Evolutionary conservation across 2,113 vertebrate genomes (phyloP), one percentile per base, ranked within the genome.

Genomic region (Neomonachus schauinslandi): DNA sequence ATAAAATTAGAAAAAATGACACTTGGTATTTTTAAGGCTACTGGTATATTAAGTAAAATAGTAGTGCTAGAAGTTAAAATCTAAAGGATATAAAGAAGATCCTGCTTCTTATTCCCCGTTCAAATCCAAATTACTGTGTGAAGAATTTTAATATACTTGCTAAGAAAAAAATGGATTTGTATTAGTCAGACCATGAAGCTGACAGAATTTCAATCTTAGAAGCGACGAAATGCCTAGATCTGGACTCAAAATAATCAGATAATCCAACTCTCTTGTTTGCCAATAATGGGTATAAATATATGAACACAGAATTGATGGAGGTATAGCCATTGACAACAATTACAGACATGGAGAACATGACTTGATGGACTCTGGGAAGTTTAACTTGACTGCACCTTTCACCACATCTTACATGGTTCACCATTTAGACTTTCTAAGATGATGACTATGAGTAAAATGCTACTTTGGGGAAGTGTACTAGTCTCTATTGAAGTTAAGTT

Each of bases 101-200:
- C 28, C 21, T 94, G 6, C 26, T 96, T 89, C 21, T 87, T 93
- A 79, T 85, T 71, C 76, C n/a, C 28, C 49, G 95, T 72, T 2
- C 51, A 92, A 89, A 92, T 84, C 14, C 21, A 83, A 91, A 91
- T 69, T 82, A 72, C 0, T 77, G 10, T 53, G 74, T 63, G 19
- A 71, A 71, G 11, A 77, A 92, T 31, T 91, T n/a, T 46, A 97
- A 86, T 84, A 49, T 22, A n/a, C 16, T 63, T 85, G 33, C 21
- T 91, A 88, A 96, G 26, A 80, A 86, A 86, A 81, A 93, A 79
- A 36, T 5, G 11, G 59, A 59, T 5, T 91, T 96, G 61, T 36
- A 22, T 91, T 90, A 80, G 42, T 10, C 51, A 79, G 84, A 79
- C 26, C 22, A 39, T 53, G 71, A 81, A 61, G 31, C n/a, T 93